Evolutionary conservation across 2,888 invertebrate genomes (phyloP).

Genomic region (Tryphoninae sp.): DNA sequence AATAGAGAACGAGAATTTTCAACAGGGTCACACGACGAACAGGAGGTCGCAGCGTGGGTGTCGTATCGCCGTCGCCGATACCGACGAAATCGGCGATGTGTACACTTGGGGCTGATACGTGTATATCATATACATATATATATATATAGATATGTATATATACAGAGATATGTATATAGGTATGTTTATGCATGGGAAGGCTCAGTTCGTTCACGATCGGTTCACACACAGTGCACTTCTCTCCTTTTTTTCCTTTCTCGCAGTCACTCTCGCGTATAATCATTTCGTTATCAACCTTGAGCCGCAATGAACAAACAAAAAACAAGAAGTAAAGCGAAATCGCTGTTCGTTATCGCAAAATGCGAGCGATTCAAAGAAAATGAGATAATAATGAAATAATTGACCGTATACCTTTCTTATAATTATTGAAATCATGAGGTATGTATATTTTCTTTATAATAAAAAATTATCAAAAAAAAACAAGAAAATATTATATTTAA

Average conservation of each 20-base stretch:
- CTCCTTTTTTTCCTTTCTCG: neutral
- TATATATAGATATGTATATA: conserved; percentile 4
- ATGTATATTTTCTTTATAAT: neutral
- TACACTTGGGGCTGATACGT: neutral
- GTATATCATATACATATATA: conserved; percentile 12
- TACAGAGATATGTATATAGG: neutral
- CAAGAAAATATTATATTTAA: neutral
- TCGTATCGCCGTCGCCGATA: conserved; percentile 68
- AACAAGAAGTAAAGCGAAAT: neutral
- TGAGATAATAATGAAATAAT: too few relatives aligned
- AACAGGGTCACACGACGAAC: conserved; percentile 75
- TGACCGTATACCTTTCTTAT: too few relatives aligned
- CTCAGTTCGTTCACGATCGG: neutral
- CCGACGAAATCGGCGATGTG: conserved; percentile 39
- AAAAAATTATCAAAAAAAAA: neutral
- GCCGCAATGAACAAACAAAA: too few relatives aligned
- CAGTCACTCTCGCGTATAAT: neutral
- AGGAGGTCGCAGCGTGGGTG: conserved; percentile 80
- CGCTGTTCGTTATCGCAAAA: neutral
- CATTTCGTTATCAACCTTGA: neutral
- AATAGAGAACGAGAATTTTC: conserved; percentile 80
- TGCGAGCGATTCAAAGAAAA: neutral
- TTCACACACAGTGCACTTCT: neutral
- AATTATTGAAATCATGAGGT: too few relatives aligned
- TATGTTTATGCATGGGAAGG: conserved; percentile 28